Evolutionary conservation across 2,113 vertebrate species (phyloP).

Genomic region (Neogale vison): DNA sequence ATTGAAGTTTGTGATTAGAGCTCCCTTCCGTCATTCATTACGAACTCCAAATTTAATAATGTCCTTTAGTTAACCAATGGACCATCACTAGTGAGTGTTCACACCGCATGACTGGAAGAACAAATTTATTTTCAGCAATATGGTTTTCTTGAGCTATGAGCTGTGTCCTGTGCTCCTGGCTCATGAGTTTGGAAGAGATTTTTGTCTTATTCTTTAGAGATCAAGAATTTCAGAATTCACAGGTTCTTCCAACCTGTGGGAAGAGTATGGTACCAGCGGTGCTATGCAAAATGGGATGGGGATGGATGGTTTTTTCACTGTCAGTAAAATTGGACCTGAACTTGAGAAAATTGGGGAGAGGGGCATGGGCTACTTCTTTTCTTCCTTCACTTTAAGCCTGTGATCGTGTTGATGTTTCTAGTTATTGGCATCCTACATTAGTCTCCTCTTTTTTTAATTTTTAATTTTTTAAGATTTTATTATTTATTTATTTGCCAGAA

Average conservation of each 20-base stretch:
- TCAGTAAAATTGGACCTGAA: neutral
- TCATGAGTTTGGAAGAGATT: conserved; percentile 20
- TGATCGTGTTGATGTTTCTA: neutral
- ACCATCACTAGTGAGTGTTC: conserved; percentile 10
- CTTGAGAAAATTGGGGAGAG: neutral
- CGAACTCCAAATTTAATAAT: conserved; percentile 40
- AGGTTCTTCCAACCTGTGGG: neutral
- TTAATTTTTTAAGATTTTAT: too few species aligned
- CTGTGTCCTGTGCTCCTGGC: conserved; percentile 6
- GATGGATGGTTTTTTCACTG: neutral
- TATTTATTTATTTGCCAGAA: too few species aligned
- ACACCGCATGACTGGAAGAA: neutral
- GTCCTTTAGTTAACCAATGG: conserved; percentile 37
- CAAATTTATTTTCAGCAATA: conserved; percentile 39
- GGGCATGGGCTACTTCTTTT: neutral
- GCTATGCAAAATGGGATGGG: neutral
- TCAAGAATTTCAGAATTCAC: conserved; percentile 6
- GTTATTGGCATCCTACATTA: neutral
- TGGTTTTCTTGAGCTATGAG: conserved; percentile 53
- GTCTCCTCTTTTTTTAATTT: neutral
- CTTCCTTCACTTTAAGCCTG: neutral
- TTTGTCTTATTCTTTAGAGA: neutral
- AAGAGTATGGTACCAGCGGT: neutral
- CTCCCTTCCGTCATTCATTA: neutral
- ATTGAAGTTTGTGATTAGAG: neutral